Conservation (phyloP, 2,113 vertebrate species). For the Galemys pyrenaicus region DNA sequence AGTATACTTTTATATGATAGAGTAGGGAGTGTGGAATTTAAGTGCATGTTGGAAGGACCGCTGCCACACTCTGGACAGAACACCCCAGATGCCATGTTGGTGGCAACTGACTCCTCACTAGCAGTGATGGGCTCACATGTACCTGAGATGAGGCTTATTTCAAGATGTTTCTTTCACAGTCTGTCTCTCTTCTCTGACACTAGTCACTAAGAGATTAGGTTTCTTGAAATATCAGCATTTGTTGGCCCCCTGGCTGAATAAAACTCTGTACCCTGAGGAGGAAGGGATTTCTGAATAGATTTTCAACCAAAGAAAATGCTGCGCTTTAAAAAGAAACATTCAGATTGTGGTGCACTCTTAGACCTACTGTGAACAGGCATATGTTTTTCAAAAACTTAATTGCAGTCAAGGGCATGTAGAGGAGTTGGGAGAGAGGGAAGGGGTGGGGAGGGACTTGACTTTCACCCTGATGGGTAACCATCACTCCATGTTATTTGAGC, state of each 20-base stretch:
- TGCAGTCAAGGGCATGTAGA: constrained; percentile 43
- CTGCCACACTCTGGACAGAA: background rate
- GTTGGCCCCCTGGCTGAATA: constrained; percentile 27
- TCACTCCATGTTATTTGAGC: background rate
- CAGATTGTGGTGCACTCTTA: constrained; percentile 60
- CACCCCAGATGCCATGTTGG: constrained; percentile 56
- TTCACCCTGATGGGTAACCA: background rate
- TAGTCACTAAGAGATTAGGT: constrained; percentile 86
- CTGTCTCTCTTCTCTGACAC: constrained; percentile 74
- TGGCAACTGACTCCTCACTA: constrained; percentile 47
- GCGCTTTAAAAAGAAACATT: constrained; percentile 69
- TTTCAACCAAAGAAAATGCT: constrained; percentile 75
- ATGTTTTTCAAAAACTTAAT: constrained; percentile 2
- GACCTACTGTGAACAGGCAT: constrained; percentile 49
- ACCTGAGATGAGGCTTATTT: constrained; percentile 79
- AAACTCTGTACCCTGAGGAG: constrained; percentile 68
- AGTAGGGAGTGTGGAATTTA: background rate
- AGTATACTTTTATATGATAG: background rate
- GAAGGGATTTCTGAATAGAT: constrained; percentile 69
- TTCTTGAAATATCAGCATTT: constrained; percentile 84
- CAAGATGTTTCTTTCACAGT: constrained; percentile 75
- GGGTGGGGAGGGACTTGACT: background rate
- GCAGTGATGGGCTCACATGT: constrained; percentile 63
- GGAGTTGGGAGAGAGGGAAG: background rate
- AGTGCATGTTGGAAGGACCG: background rate